phyloP scores from a whole-genome alignment of 1,140 invertebrate genomes.

The Acromyrmex charruanus region DNA sequence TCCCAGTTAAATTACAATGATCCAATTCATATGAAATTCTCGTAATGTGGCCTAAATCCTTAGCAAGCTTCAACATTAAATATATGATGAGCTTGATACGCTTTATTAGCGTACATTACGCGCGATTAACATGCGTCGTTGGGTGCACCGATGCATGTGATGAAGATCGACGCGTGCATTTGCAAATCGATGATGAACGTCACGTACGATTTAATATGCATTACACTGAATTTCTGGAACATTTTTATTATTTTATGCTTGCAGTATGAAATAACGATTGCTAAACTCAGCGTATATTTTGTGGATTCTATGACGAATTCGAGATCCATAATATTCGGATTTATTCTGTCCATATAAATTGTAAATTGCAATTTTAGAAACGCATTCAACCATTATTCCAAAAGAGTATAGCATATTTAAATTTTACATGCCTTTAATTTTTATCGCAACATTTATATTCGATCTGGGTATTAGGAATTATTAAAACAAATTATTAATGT shows the following conservation, averaged over 20 bases:
- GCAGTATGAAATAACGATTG: neutral
- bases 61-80: constrained; percentile 7
- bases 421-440: neutral
- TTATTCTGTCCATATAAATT: neutral
- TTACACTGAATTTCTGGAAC: neutral
- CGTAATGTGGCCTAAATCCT: constrained; percentile 10
- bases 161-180: neutral
- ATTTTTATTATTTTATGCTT: constrained; percentile 1
- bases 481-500: neutral
- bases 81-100: constrained; percentile 37
- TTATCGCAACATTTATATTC: neutral
- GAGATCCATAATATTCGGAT: neutral
- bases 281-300: neutral
- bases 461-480: neutral
- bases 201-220: constrained; percentile 39
- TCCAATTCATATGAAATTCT: constrained; percentile 28
- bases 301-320: neutral
- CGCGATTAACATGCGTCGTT: constrained; percentile 41
- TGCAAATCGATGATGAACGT: constrained; percentile 6
- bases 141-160: neutral
- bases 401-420: neutral
- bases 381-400: neutral
- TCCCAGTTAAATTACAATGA: constrained; percentile 43
- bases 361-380: neutral
- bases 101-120: constrained; percentile 42